These are phyloP conservation scores for Candoia aspera DNA, from an alignment of 2,113 vertebrate species.

Conservation along the genomic window DNA sequence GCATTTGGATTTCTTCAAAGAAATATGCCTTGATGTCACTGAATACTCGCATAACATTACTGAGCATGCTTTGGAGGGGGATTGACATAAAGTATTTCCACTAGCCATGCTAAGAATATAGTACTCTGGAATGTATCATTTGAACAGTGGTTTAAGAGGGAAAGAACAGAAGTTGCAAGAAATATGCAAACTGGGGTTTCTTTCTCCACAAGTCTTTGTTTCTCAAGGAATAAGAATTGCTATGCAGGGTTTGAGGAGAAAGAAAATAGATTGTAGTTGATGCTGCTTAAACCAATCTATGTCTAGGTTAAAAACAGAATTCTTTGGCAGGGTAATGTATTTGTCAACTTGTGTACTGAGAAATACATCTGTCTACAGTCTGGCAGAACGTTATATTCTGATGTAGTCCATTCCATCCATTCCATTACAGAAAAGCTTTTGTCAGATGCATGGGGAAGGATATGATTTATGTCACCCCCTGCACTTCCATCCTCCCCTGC, in stretches of 20 bases:
- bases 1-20: conserved; percentile 10
- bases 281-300: not conserved
- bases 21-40: accelerated
- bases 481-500: not conserved
- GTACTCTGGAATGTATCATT: not conserved
- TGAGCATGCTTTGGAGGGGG: not conserved
- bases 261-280: not conserved
- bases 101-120: not conserved
- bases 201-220: not conserved
- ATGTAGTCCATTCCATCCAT: not conserved
- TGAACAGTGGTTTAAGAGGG: not conserved
- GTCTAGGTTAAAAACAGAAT: not conserved
- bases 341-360: not conserved
- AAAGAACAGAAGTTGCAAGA: not conserved
- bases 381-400: not conserved
- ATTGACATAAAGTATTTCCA: not conserved
- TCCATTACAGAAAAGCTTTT: not conserved
- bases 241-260: not conserved
- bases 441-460: not conserved
- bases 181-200: not conserved
- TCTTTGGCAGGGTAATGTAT: not conserved
- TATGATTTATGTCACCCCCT: not conserved
- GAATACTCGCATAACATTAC: accelerated
- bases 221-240: not conserved
- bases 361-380: not conserved